These are phyloP conservation scores for Tipula lateralis DNA, from an alignment of 2,888 invertebrate species.

Conservation along the genomic window DNA sequence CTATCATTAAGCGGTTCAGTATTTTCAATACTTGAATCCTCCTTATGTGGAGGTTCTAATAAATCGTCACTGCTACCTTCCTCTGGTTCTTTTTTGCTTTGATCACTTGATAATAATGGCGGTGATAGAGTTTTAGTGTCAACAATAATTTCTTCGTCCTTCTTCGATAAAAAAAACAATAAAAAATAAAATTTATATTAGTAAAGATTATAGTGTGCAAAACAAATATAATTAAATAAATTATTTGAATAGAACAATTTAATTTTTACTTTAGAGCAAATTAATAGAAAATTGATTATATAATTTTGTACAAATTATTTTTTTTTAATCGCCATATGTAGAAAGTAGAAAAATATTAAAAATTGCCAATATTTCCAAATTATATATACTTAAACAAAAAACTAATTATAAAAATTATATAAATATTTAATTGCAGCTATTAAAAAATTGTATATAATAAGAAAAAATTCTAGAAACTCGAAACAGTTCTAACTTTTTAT, in stretches of 20 bases:
- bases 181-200: background rate
- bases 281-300: background rate
- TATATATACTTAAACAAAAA: background rate
- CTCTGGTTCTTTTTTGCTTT: conserved; percentile 31
- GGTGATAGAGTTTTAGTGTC: conserved; percentile 13
- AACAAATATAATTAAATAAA: background rate
- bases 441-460: background rate
- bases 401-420: background rate
- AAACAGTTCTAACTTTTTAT: background rate
- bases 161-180: background rate
- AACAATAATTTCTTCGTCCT: background rate
- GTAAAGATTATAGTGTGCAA: background rate
- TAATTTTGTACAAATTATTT: background rate
- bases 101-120: background rate
- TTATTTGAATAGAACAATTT: background rate
- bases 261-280: background rate
- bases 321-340: background rate
- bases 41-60: conserved; percentile 34
- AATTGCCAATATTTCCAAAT: background rate
- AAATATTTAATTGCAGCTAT: background rate
- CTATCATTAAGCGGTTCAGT: conserved; percentile 48
- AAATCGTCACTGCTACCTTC: background rate
- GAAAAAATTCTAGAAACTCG: background rate
- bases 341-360: background rate
- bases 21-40: conserved; percentile 39